Conservation (phyloP, 2,888 invertebrate genomes). For the Macrosiphum euphorbiae region DNA sequence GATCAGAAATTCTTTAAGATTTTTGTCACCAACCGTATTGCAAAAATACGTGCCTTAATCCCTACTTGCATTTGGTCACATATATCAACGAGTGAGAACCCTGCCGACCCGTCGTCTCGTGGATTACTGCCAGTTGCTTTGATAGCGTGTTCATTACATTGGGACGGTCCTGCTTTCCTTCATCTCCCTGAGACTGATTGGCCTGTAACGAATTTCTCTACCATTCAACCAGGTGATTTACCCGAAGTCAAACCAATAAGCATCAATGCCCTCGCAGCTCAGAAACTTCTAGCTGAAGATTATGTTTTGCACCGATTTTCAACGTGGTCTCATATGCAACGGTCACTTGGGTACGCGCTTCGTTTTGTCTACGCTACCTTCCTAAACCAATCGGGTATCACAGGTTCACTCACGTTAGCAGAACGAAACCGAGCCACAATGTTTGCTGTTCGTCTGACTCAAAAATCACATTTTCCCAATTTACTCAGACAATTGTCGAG, state of each 20-base stretch:
- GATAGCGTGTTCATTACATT: not conserved
- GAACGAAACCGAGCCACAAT: not conserved
- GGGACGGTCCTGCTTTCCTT: not conserved
- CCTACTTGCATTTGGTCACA: not conserved
- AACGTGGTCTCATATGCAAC: not conserved
- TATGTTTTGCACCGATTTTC: not conserved
- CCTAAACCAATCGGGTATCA: not conserved
- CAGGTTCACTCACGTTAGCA: not conserved
- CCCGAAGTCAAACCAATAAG: not conserved
- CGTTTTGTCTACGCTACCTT: not conserved
- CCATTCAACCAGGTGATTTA: not conserved
- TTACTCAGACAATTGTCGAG: not conserved
- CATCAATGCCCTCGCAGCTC: not conserved
- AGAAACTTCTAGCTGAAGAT: not conserved
- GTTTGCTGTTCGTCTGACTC: not conserved
- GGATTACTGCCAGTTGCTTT: not conserved
- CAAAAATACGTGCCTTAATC: not conserved
- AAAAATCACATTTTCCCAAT: not conserved
- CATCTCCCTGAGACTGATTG: not conserved
- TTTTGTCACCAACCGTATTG: not conserved
- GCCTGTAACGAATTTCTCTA: not conserved
- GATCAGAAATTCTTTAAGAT: not conserved
- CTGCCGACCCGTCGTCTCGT: not conserved
- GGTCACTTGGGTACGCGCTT: not conserved
- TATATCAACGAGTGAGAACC: not conserved